phyloP scores from a whole-genome alignment of 2,888 invertebrate species.

The Drosophila macrospina region DNA sequence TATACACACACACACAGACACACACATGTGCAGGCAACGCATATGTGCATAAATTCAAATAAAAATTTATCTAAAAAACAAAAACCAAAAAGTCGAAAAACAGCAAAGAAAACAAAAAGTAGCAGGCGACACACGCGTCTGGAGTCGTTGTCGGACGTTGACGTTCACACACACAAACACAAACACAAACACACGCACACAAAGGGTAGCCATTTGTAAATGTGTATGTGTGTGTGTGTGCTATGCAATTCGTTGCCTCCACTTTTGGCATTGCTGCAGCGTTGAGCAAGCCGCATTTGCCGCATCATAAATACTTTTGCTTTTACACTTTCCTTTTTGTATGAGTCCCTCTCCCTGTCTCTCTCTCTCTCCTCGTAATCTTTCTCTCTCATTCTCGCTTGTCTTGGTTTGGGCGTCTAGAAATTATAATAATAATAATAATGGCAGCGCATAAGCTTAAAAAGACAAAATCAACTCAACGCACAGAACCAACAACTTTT shows the following conservation, averaged over 20 bases:
- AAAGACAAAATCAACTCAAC: constrained; percentile 63
- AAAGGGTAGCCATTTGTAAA: constrained; percentile 14
- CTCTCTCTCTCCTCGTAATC: not conserved
- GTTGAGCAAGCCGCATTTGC: constrained; percentile 64
- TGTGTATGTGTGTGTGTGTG: constrained; percentile 32
- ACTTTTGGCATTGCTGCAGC: constrained; percentile 33
- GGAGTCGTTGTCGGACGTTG: constrained; percentile 67
- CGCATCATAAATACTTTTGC: constrained; percentile 79
- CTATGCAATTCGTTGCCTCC: constrained; percentile 47
- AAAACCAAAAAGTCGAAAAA: constrained; percentile 36
- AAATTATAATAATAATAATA: constrained; percentile 45
- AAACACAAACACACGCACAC: constrained; percentile 16
- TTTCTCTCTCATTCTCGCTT: not conserved
- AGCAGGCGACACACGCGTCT: constrained; percentile 51
- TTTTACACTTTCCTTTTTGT: constrained; percentile 79
- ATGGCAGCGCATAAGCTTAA: constrained; percentile 49
- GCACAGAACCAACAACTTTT: constrained; percentile 70
- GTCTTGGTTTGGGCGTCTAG: constrained; percentile 16
- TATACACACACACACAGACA: constrained; percentile 4
- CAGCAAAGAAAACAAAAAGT: constrained; percentile 26
- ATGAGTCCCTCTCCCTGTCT: not conserved
- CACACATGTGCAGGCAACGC: constrained; percentile 36
- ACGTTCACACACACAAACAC: constrained; percentile 49
- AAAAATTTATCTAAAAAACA: constrained; percentile 70
- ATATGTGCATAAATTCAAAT: constrained; percentile 71